Evolutionary conservation across 2,888 invertebrate species (phyloP).

Genomic region (Hirudinaria manillensis): DNA sequence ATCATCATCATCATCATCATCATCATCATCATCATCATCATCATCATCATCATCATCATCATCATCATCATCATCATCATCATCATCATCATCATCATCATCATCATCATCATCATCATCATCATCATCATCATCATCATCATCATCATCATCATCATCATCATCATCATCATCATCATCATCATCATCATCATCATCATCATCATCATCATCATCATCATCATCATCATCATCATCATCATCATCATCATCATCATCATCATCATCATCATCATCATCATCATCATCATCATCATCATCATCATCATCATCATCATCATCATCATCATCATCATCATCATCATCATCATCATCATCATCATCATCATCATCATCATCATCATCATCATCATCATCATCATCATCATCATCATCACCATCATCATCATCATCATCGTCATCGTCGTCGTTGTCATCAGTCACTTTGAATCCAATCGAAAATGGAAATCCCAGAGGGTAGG

Average conservation of each 20-base stretch:
- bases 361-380: not conserved
- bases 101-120: conserved; percentile 5
- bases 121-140: not conserved
- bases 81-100: too few species aligned
- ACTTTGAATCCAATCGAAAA: not conserved
- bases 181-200: conserved; percentile 2
- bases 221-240: not conserved
- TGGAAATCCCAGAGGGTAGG: too few species aligned
- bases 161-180: not conserved
- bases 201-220: too few species aligned
- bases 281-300: too few species aligned
- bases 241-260: conserved; percentile 12
- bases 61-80: too few species aligned
- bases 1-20: too few species aligned
- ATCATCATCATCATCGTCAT: too few species aligned
- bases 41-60: conserved; percentile 15
- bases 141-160: too few species aligned
- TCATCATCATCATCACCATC: too few species aligned
- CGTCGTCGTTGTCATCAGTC: not conserved
- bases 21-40: too few species aligned
- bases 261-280: too few species aligned
- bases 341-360: too few species aligned
- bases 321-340: not conserved
- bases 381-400: conserved; percentile 19
- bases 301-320: conserved; percentile 6